Evolutionary conservation across 1,140 invertebrate species (phyloP).

Genomic region (Megalonaias nervosa): DNA sequence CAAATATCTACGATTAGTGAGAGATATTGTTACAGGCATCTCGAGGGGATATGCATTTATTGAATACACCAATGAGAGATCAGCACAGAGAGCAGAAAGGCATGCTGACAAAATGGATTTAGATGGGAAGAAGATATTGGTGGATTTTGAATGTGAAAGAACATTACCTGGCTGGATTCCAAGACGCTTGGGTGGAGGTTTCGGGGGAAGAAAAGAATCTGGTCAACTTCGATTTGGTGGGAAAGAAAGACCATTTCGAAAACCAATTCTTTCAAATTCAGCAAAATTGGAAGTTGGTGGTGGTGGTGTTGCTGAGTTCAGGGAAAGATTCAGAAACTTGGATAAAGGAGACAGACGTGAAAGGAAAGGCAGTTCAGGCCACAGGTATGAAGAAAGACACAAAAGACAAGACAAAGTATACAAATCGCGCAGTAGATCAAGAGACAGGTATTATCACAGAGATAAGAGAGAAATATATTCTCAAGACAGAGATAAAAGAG

Average conservation of each 20-base stretch:
- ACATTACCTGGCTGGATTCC: conserved; percentile 86
- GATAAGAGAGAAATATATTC: too few relatives aligned
- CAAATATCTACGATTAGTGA: conserved; percentile 79
- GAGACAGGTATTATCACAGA: neutral
- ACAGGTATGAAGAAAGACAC: conserved; percentile 7
- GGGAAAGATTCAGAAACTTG: conserved; percentile 3
- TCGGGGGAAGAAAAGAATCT: conserved; percentile 89
- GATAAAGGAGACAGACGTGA: conserved; percentile 16
- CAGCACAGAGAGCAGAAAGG: conserved; percentile 77
- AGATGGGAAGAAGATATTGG: conserved; percentile 76
- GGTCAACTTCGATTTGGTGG: conserved; percentile 92
- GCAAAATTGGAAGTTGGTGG: conserved; percentile 13
- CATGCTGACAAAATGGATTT: conserved; percentile 79
- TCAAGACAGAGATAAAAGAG: neutral
- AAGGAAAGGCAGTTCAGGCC: neutral
- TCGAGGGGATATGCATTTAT: conserved; percentile 90
- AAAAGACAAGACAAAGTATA: neutral
- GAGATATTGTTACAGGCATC: conserved; percentile 86
- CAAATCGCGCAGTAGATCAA: neutral
- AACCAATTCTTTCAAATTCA: conserved; percentile 48
- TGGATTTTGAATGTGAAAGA: conserved; percentile 75
- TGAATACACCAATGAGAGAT: conserved; percentile 80
- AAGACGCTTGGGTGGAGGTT: conserved; percentile 87
- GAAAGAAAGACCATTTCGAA: conserved; percentile 79
- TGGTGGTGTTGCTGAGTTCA: conserved; percentile 13